A percentile compares a stretch with the other conserved stretches of the same genome.
Evolutionary conservation across 53 echinoderm and acorn worm genomes (phyloP).

Genomic region (Antedon mediterranea): DNA sequence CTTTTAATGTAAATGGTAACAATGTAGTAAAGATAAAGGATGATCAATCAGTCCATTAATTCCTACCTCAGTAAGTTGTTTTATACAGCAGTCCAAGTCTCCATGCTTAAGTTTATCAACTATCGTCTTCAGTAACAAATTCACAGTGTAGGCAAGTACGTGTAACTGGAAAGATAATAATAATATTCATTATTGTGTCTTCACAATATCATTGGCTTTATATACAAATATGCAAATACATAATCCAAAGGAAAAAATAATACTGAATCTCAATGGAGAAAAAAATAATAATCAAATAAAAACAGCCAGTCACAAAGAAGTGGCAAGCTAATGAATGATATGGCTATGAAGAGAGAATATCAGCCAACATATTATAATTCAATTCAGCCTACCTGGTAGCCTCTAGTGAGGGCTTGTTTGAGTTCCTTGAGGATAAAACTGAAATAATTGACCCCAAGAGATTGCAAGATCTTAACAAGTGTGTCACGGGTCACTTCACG

Average conservation of each 20-base stretch:
- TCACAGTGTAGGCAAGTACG: slow-evolving; percentile 71
- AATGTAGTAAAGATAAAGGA: too few relatives aligned
- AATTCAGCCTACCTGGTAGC: slow-evolving; percentile 58
- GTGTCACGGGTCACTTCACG: slow-evolving; percentile 59
- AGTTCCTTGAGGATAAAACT: slow-evolving; percentile 65
- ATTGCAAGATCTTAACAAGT: slow-evolving; percentile 69
- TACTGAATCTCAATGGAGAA: too few relatives aligned
- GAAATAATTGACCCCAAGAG: slow-evolving; percentile 52
- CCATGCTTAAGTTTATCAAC: slow-evolving; percentile 43
- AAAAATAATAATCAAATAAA: too few relatives aligned
- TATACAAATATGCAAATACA: too few relatives aligned
- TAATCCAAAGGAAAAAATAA: too few relatives aligned
- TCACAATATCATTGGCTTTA: neutral
- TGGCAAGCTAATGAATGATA: too few relatives aligned
- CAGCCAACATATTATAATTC: neutral
- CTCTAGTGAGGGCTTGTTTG: slow-evolving; percentile 45
- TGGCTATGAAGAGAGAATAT: too few relatives aligned
- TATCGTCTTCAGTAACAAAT: slow-evolving; percentile 46
- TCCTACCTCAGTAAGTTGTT: slow-evolving; percentile 6
- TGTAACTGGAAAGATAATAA: slow-evolving; percentile 34
- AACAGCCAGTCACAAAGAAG: too few relatives aligned
- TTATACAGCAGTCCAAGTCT: slow-evolving; percentile 43
- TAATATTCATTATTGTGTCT: neutral
- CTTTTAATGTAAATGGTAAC: too few relatives aligned
- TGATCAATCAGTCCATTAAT: too few relatives aligned